Evolutionary conservation across 2,888 invertebrate species (phyloP).

Genomic region (Tipula lateralis): DNA sequence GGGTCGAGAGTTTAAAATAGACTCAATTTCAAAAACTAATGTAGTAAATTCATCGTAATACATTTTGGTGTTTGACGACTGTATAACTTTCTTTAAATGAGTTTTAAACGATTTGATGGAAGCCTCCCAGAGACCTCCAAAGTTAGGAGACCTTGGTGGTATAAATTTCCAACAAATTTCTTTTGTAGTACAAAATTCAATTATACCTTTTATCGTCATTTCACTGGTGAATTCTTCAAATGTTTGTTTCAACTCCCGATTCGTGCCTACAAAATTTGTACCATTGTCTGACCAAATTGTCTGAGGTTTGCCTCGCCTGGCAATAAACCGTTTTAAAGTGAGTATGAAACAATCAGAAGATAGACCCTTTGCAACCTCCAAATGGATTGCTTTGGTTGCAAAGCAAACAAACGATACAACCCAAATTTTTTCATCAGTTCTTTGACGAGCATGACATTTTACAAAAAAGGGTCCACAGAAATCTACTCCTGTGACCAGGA

Average conservation of each 20-base stretch:
- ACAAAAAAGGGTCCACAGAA: conserved; percentile 32
- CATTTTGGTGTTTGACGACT: no score
- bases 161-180: conserved; percentile 35
- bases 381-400: conserved; percentile 31
- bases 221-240: not conserved
- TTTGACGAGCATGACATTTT: not conserved
- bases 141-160: conserved; percentile 31
- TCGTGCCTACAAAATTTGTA: not conserved
- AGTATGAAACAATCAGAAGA: not conserved
- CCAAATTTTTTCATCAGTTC: not conserved
- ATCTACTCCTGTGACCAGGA: conserved; percentile 33
- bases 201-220: not conserved
- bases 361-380: conserved; percentile 31
- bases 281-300: not conserved
- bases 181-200: no score
- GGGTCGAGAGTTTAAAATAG: conserved; percentile 37
- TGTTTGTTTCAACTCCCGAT: not conserved
- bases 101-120: conserved; percentile 35
- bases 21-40: conserved; percentile 27
- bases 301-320: conserved; percentile 37
- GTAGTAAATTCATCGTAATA: conserved; percentile 39
- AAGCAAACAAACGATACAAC: conserved; percentile 31
- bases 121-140: not conserved
- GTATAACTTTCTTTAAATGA: conserved; percentile 36
- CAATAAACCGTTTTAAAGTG: conserved; percentile 34